Evolutionary conservation across 2,888 invertebrate genomes (phyloP), one percentile per base, ranked within the genome.

Genomic region (Drosophila kokeensis): DNA sequence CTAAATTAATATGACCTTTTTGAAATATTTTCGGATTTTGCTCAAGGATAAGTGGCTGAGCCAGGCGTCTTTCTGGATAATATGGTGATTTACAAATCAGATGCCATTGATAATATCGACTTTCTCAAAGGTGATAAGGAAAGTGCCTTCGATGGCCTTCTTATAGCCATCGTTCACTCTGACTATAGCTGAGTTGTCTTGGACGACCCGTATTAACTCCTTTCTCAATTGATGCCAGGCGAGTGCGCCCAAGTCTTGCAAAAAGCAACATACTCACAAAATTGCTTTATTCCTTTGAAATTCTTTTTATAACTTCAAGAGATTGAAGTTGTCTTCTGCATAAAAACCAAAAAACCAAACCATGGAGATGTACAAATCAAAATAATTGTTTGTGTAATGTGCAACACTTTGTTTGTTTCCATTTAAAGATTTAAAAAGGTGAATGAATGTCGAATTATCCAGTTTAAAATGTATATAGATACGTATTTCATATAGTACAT

Each of bases 71-170:
- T 49, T 54, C 70, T 36, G 72, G 21, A 40, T 62, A 45, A 40
- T 55, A 38, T 50, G 40, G 40, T 50, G 54, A 68, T 50, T 59
- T 45, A 32, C n/a, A 42, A 58, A 59, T 59, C 54, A 59, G 48
- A 48, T 75, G 75, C 70, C 77, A 70, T 75, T 77, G 75, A 77
- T 65, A 79, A 69, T 59, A 78, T 79, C 79, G 69, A 68, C 73
- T 77, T 79, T 79, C 66, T 70, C 55, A 69, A 75, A 67, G 77
- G 76, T 80, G 76, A 78, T 76, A 78, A 67, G 64, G 71, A 76
- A 76, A 78, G 80, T 78, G 77, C 77, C 77, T 78, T 78, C 80
- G 76, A 78, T 78, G 76, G 71, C 63, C 71, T 61, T 70, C 61
- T 75, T 57, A 54, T 55, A 70, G 59, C 80, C 77, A 77, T 75